Conservation (phyloP, 30 jellyfish, hydroid and myxozoan genomes). For the Cassiopea andromeda region DNA sequence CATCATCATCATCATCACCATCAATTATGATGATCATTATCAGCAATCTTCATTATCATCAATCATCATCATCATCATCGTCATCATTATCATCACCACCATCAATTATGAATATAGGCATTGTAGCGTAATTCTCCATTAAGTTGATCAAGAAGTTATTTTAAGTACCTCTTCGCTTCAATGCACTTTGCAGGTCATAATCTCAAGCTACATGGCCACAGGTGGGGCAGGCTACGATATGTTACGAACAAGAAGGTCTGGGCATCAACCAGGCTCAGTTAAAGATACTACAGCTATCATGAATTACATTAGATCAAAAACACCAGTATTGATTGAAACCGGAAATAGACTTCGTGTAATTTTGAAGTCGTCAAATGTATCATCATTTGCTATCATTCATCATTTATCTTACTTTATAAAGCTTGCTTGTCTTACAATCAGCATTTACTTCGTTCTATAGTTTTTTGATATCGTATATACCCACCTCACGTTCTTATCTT, state of each 20-base stretch:
- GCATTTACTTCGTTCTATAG: background rate
- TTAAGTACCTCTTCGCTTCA: background rate
- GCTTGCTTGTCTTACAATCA: background rate
- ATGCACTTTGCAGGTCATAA: conserved; percentile 44
- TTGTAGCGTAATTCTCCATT: no score
- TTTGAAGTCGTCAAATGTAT: background rate
- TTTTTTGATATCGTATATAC: no score
- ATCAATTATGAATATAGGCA: no score
- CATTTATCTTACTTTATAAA: background rate
- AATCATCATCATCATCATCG: no score
- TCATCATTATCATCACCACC: no score
- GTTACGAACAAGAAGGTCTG: conserved; percentile 28
- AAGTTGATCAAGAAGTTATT: no score
- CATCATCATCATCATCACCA: background rate
- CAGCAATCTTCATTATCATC: no score
- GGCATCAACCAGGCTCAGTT: conserved; percentile 31
- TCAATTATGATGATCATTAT: background rate
- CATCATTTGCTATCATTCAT: background rate
- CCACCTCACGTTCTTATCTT: no score
- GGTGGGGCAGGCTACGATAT: conserved; percentile 78
- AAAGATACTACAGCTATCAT: conserved; percentile 38
- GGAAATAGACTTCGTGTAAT: conserved; percentile 35
- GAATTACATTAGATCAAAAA: conserved; percentile 24
- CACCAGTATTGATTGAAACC: conserved; percentile 47
- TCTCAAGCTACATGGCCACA: conserved; percentile 70